These are phyloP conservation scores for Tachina fera DNA, from an alignment of 2,888 invertebrate genomes.

Conservation along the genomic window DNA sequence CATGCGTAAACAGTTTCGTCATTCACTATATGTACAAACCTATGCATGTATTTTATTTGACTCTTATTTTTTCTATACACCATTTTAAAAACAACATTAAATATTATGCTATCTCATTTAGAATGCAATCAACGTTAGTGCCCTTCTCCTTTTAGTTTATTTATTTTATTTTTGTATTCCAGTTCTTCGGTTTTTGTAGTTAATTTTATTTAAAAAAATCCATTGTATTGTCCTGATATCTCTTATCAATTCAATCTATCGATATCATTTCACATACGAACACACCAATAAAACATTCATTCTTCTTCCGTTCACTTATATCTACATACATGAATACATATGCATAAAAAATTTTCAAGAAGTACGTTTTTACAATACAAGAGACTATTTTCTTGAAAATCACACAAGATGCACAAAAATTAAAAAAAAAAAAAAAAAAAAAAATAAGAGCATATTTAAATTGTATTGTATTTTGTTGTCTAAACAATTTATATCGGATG, in stretches of 20 bases:
- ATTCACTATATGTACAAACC: not conserved
- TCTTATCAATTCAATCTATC: constrained; percentile 70
- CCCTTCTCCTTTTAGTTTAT: constrained; percentile 56
- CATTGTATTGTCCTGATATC: constrained; percentile 68
- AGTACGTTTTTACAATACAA: constrained; percentile 1
- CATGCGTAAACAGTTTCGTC: not conserved
- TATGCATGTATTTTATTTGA: constrained; percentile 12
- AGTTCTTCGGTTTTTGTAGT: constrained; percentile 37
- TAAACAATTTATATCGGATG: constrained; percentile 29
- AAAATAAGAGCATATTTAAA: constrained; percentile 44
- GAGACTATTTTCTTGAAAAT: constrained; percentile 49
- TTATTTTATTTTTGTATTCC: constrained; percentile 18
- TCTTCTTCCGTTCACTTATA: not conserved
- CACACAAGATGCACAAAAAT: constrained; percentile 36
- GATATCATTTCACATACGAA: constrained; percentile 51
- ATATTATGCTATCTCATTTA: constrained; percentile 69
- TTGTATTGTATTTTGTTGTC: constrained; percentile 38
- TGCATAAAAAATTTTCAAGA: constrained; percentile 35
- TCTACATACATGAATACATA: not conserved
- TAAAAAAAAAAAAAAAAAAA: constrained; percentile 8
- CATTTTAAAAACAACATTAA: constrained; percentile 61
- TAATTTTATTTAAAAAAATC: constrained; percentile 60
- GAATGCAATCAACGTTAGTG: constrained; percentile 71
- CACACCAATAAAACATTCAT: constrained; percentile 38
- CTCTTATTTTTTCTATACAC: constrained; percentile 36